Base-by-base conservation (phyloP, 2,113 vertebrate genomes). In the Chaetura pelagica region DNA sequence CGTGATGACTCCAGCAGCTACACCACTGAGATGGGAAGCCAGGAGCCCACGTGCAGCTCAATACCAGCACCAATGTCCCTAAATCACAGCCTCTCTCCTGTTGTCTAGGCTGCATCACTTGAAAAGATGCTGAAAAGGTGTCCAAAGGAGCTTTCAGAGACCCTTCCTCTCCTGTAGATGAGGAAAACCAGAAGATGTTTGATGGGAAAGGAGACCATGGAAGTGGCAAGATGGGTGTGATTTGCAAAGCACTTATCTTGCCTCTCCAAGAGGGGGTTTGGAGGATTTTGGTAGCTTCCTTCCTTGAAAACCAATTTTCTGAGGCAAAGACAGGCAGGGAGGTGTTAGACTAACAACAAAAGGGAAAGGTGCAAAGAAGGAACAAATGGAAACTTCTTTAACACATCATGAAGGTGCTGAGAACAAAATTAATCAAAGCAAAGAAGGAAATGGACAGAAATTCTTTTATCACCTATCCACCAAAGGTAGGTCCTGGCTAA, bases 381-480 rank as follows among this genome's bases (percentile, higher is more conserved):
- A 90, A 96, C 96, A 97, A 97, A 97, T 82, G 96, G 94, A 96
- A 95, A 93, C 89, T 96, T 89, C 49, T 93, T 96, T 96, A 96
- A 67, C 93, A 91, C 89, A 7, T 84, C 96, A 95, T 57, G 74
- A 89, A 94, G 81, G 89, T 82, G 91, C 74, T 87, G 81, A 69
- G 89, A 96, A 79, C 35, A 89, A 92, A 95, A 94, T 93, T 89
- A 96, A 96, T 91, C 87, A 96, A 95, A 96, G 96, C 62, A 89
- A 66, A 19, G 77, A 93, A 95, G 89, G 93, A 97, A 96, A 84
- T 34, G 38, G 74, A 82, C 55, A 87, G 85, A 87, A 89, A 64
- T 22, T 77, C 89, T 95, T 89, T 95, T 74, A 76, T 87, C 89
- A 40, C 64, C 61, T 67, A 34, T 27, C 79, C 76, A 81, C 61